phyloP scores from a whole-genome alignment of 2,113 vertebrate species.

The Ceuthmochares aereus region DNA sequence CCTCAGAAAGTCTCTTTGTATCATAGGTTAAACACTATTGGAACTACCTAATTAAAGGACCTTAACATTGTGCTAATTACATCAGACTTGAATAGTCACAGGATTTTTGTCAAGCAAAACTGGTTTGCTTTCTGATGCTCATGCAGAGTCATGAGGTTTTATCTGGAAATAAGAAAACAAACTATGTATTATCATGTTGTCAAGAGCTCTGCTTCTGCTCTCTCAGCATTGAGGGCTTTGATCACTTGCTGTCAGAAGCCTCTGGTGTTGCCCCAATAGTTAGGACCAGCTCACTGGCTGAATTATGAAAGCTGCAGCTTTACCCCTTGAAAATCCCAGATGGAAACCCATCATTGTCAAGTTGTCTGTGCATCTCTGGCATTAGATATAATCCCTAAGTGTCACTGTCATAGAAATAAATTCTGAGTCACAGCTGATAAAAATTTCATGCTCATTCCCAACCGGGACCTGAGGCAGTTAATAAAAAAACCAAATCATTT shows the following conservation, averaged over 20 bases:
- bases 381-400: not conserved
- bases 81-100: not conserved
- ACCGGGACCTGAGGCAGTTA: not conserved
- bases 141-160: not conserved
- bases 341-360: conserved; percentile 19
- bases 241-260: conserved; percentile 3
- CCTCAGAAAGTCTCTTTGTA: not conserved
- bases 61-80: not conserved
- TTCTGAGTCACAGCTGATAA: conserved; percentile 11
- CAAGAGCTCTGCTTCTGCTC: not conserved
- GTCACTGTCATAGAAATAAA: not conserved
- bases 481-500: not conserved
- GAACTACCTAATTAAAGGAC: conserved; percentile 11
- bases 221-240: not conserved
- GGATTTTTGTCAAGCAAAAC: conserved; percentile 5
- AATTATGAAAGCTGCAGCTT: not conserved
- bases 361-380: not conserved
- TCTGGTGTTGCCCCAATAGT: not conserved
- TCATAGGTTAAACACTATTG: not conserved
- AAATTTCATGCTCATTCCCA: not conserved
- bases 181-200: not conserved
- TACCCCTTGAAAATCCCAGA: not conserved
- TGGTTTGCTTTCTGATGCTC: not conserved
- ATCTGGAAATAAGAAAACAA: conserved; percentile 5
- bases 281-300: not conserved